A percentile compares a stretch with the other conserved stretches of the same genome.
Conservation (phyloP, 2,797 vertebrate genomes). For the Enteromius paludinosus region DNA sequence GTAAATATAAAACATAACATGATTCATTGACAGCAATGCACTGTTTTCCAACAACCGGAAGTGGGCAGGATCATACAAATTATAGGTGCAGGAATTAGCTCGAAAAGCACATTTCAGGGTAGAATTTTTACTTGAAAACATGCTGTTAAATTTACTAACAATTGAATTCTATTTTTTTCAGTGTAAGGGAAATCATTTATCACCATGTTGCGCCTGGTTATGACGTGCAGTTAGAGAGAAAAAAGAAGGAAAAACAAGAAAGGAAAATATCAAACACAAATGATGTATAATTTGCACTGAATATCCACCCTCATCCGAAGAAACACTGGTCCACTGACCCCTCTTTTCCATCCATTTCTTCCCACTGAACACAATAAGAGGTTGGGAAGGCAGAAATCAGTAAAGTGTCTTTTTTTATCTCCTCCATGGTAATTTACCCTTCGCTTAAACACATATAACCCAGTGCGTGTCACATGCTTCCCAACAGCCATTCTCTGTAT, state of each 20-base stretch:
- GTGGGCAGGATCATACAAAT: no score
- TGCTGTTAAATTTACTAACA: neutral
- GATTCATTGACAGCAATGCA: no score
- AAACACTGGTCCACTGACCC: constrained; percentile 15
- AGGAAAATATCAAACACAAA: neutral
- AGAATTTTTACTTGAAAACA: neutral
- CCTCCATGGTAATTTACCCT: constrained; percentile 85
- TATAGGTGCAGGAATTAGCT: no score
- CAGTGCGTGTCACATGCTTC: constrained; percentile 82
- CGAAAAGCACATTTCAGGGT: no score
- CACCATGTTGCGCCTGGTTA: neutral
- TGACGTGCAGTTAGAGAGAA: neutral
- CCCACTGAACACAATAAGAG: constrained; percentile 15
- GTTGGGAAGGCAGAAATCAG: constrained; percentile 40
- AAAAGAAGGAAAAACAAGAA: neutral
- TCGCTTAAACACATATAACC: constrained; percentile 86
- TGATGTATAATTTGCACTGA: constrained; percentile 11
- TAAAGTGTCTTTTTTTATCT: constrained; percentile 83
- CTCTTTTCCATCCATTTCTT: neutral
- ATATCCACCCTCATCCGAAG: constrained; percentile 4
- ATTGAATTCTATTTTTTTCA: neutral
- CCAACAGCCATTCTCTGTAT: constrained; percentile 84
- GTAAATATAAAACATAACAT: no score
- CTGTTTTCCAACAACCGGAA: no score
- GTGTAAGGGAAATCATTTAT: neutral